Percentiles rank a stretch among this genome's conserved stretches.
Evolutionary conservation across 1,140 invertebrate species (phyloP).

Genomic region (Drosophila nigromelanica): DNA sequence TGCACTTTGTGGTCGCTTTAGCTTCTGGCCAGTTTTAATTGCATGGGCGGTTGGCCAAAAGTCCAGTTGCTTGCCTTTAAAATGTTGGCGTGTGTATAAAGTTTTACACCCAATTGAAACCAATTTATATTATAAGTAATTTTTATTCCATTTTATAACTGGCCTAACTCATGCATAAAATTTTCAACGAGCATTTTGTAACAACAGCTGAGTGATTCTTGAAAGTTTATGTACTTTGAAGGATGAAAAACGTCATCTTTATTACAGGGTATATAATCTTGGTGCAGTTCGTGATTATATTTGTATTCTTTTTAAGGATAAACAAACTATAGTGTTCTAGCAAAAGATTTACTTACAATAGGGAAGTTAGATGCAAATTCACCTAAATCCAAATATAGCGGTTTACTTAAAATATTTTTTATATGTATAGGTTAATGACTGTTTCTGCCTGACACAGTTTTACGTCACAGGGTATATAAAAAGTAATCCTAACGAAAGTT

Average conservation of each 20-base stretch:
- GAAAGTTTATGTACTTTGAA: no score
- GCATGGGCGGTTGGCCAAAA: not conserved
- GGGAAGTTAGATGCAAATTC: no score
- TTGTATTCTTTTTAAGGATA: no score
- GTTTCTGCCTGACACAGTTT: not conserved
- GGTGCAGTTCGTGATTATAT: no score
- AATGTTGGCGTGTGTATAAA: not conserved
- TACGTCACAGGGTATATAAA: not conserved
- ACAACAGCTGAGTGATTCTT: not conserved
- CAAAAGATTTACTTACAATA: no score
- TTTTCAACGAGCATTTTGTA: not conserved
- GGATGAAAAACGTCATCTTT: no score
- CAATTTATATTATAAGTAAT: not conserved
- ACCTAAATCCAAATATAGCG: no score
- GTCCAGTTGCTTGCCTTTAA: not conserved
- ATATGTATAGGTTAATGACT: no score
- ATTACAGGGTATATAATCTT: no score
- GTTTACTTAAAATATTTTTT: no score
- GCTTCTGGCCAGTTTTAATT: conserved; percentile 26
- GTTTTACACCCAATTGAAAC: not conserved
- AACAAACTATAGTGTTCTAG: no score
- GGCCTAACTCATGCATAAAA: not conserved
- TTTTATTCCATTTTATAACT: not conserved
- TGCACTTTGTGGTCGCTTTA: conserved; percentile 60
- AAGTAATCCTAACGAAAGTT: conserved; percentile 2